A percentile compares a stretch with the other conserved stretches of the same genome.
These are phyloP conservation scores for Rhadina sibilatrix DNA, from an alignment of 2,113 vertebrate species.

Conservation along the genomic window DNA sequence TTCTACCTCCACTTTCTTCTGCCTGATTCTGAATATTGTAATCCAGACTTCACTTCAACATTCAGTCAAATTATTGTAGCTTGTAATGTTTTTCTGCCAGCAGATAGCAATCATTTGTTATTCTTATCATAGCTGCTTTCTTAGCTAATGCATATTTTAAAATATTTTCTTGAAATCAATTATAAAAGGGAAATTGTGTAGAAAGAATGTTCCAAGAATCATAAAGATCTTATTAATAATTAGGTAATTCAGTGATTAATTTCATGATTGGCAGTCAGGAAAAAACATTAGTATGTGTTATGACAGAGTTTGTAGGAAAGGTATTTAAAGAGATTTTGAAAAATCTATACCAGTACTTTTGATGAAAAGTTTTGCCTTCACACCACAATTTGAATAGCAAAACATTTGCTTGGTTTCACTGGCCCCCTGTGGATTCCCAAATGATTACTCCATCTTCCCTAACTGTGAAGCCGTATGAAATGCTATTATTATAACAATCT, in stretches of 20 bases:
- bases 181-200: neutral
- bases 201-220: neutral
- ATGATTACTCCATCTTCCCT: conserved; percentile 39
- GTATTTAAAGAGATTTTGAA: conserved; percentile 14
- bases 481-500: neutral
- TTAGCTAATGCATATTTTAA: neutral
- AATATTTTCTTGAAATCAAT: neutral
- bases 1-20: neutral
- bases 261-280: neutral
- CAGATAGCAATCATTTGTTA: neutral
- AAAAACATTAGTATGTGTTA: neutral
- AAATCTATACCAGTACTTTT: neutral
- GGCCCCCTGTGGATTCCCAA: conserved; percentile 20
- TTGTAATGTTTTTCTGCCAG: neutral
- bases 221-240: neutral
- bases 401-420: conserved; percentile 42
- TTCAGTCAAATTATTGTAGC: neutral
- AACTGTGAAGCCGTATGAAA: conserved; percentile 23
- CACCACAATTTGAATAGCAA: neutral
- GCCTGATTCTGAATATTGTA: neutral
- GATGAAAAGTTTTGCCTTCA: conserved; percentile 6
- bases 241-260: neutral
- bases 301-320: neutral
- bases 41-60: neutral
- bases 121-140: neutral